A percentile compares a stretch with the other conserved stretches of the same genome.
phyloP scores from a whole-genome alignment of 2,113 vertebrate genomes.

The Astatoreochromis straeleni region DNA sequence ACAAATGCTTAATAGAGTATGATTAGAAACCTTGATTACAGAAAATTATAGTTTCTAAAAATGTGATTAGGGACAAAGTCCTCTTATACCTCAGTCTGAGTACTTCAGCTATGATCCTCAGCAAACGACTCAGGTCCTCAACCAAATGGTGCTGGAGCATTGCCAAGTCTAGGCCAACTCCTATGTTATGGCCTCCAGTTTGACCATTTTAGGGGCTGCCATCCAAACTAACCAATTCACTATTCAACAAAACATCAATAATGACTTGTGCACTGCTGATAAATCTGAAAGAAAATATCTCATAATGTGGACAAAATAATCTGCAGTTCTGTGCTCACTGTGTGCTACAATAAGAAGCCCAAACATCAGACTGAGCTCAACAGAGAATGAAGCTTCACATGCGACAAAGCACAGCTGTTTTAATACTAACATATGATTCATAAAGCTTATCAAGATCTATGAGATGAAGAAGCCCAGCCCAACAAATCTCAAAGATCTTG shows the following conservation, averaged over 20 bases:
- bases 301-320: slow-evolving; percentile 7
- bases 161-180: slow-evolving; percentile 3
- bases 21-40: slow-evolving; percentile 64
- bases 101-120: neutral
- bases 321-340: slow-evolving; percentile 20
- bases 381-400: slow-evolving; percentile 14
- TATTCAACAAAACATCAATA: slow-evolving; percentile 46
- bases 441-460: slow-evolving; percentile 37
- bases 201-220: neutral
- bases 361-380: slow-evolving; percentile 31
- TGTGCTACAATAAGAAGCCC: neutral
- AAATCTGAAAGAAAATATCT: neutral
- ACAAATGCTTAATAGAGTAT: slow-evolving; percentile 49
- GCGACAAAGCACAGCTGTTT: slow-evolving; percentile 21
- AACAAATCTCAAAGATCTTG: neutral
- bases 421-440: slow-evolving; percentile 32
- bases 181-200: slow-evolving; percentile 30
- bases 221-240: slow-evolving; percentile 20
- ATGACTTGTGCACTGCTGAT: slow-evolving; percentile 28
- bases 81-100: slow-evolving; percentile 30
- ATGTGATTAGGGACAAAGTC: slow-evolving; percentile 52
- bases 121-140: neutral
- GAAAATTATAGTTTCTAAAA: slow-evolving; percentile 57
- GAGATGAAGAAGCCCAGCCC: neutral
- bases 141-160: slow-evolving; percentile 9